Evolutionary conservation across 1,140 invertebrate species (phyloP).

Genomic region (Coptotermes formosanus): DNA sequence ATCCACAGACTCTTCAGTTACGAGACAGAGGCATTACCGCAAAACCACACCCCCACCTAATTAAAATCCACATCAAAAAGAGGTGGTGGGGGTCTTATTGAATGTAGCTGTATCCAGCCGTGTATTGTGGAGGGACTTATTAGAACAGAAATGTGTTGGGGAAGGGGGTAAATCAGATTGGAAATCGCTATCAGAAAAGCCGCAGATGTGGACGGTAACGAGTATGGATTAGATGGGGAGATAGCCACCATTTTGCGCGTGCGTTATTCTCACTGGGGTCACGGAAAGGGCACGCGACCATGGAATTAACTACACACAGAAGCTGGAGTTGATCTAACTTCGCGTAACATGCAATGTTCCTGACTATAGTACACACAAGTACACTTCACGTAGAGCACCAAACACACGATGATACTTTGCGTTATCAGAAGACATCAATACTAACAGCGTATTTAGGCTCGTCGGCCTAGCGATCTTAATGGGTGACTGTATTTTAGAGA

Average conservation of each 20-base stretch:
- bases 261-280: not conserved
- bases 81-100: not conserved
- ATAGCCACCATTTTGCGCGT: not conserved
- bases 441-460: not conserved
- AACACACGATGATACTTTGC: not conserved
- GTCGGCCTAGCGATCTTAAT: no score
- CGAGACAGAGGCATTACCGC: not conserved
- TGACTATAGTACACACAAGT: not conserved
- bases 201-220: not conserved
- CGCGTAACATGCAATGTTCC: not conserved
- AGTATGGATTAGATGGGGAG: not conserved
- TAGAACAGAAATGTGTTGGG: not conserved
- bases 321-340: conserved; percentile 12
- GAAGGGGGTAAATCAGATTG: not conserved
- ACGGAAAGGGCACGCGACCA: not conserved
- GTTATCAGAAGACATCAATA: not conserved
- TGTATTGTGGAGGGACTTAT: not conserved
- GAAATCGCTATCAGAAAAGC: conserved; percentile 2
- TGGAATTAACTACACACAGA: not conserved
- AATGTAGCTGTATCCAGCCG: not conserved
- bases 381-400: not conserved
- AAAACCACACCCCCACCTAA: not conserved
- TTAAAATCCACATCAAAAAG: conserved; percentile 17
- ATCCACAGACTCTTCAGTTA: not conserved
- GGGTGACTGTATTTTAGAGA: no score